These are phyloP conservation scores for Auanema freiburgensis DNA, from an alignment of 2,888 invertebrate genomes.

Conservation along the genomic window DNA sequence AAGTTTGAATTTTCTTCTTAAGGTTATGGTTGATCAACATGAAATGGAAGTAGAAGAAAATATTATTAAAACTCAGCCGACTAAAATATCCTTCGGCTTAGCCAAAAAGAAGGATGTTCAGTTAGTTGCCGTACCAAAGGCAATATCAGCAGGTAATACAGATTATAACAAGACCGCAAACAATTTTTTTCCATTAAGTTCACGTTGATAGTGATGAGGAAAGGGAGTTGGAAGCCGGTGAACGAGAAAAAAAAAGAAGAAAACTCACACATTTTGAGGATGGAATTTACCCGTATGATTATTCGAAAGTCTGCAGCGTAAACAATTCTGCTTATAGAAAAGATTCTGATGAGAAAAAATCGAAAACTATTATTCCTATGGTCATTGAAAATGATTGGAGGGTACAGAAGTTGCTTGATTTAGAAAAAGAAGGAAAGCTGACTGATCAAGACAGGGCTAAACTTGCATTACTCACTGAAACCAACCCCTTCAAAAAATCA, in stretches of 20 bases:
- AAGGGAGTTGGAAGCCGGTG: conserved; percentile 36
- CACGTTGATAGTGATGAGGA: conserved; percentile 42
- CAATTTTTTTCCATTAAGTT: conserved; percentile 22
- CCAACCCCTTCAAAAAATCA: conserved; percentile 13
- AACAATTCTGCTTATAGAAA: conserved; percentile 27
- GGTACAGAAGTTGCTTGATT: conserved; percentile 41
- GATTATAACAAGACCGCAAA: neutral
- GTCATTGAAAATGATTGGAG: conserved; percentile 48
- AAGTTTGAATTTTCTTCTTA: too few species aligned
- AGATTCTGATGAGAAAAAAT: conserved; percentile 34
- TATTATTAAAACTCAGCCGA: neutral
- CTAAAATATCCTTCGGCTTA: conserved; percentile 48
- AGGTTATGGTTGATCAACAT: too few species aligned
- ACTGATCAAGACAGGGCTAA: conserved; percentile 44
- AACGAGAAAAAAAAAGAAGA: conserved; percentile 33
- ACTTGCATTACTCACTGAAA: conserved; percentile 34
- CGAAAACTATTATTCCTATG: conserved; percentile 43
- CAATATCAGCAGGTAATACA: conserved; percentile 26
- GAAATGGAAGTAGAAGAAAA: too few species aligned
- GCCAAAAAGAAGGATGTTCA: conserved; percentile 35
- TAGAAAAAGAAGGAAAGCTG: conserved; percentile 45
- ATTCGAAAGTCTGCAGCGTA: neutral
- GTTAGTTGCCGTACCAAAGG: conserved; percentile 17
- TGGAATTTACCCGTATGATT: conserved; percentile 37
- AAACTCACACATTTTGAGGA: conserved; percentile 47